phyloP scores from a whole-genome alignment of 2,797 vertebrate species.

The Erithacus rubecula region DNA sequence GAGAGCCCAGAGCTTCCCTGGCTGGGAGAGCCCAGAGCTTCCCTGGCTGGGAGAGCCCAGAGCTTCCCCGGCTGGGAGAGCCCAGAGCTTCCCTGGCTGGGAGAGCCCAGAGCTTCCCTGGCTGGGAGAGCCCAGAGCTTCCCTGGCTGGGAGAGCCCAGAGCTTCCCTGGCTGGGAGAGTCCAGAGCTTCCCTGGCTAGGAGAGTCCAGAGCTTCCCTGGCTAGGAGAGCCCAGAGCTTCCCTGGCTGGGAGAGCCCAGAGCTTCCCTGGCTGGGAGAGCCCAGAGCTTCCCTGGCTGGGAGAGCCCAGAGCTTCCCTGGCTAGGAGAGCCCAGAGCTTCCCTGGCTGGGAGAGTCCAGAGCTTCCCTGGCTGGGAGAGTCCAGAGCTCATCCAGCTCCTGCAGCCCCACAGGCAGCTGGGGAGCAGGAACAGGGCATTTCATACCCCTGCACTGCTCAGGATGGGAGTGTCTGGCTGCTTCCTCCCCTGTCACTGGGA shows the following conservation, averaged over 20 bases:
- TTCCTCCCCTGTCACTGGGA: background rate
- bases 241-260: background rate
- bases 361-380: background rate
- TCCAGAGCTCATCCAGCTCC: background rate
- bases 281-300: no score
- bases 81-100: no score
- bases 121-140: background rate
- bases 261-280: background rate
- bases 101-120: background rate
- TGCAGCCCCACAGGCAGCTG: background rate
- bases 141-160: background rate
- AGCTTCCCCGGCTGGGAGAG: background rate
- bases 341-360: background rate
- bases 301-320: background rate
- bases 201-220: background rate
- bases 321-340: background rate
- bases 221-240: background rate
- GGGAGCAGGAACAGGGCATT: background rate
- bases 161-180: background rate
- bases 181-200: no score
- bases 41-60: background rate
- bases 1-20: background rate
- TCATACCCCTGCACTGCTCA: fast-evolving
- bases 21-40: background rate
- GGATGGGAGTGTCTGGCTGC: fast-evolving